Base-by-base conservation (phyloP, 2,113 vertebrate genomes). In the Hoplias malabaricus region DNA sequence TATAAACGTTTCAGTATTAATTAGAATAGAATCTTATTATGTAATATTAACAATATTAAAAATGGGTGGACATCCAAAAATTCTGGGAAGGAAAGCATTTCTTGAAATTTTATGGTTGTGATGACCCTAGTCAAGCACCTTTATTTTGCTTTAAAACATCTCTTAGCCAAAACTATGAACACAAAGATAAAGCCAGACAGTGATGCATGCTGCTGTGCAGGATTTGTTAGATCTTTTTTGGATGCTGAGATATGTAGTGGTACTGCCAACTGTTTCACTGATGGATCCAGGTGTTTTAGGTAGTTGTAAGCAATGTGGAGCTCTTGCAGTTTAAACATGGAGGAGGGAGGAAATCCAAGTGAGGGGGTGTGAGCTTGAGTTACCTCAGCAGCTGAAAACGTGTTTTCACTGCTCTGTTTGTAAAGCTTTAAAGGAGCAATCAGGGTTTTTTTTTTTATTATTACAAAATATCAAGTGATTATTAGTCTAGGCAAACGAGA, bases 341-440 rank as follows among this genome's bases (percentile, higher is more conserved):
- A 61, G 27, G 56, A 16, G 29, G 29, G 29, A 33, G 57, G 57
- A 19, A 33, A 33, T 13, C 29, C 13, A 33, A 33, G 6, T 33
- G 57, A 61, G 57, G 14, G 57, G 57, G 57, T 6, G 57, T 29
- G 19, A 19, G 57, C 27, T 19, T 27, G 29, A 8, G 29, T 61
- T 9, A 61, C 57, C 7, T 33, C 57, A 61, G 29, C 2, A 61
- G 14, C 57, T 61, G 57, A 61, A 83, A 75, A 74, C 78, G 46
- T 70, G 46, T 48, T 16, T 48, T 14, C 42, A 11, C 42, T 43
- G 42, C 42, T 14, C 12, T 27, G 4, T 69, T 21, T 53, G 27
- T 11, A n/a, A n/a, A n/a, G n/a, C n/a, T n/a, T n/a, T n/a, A n/a
- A n/a, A n/a, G n/a, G n/a, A n/a, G n/a, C n/a, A n/a, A n/a, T n/a